These are phyloP conservation scores for zebrafish (Danio rerio) DNA, from an alignment of 2,113 vertebrate species.

Conservation along the genomic window DNA sequence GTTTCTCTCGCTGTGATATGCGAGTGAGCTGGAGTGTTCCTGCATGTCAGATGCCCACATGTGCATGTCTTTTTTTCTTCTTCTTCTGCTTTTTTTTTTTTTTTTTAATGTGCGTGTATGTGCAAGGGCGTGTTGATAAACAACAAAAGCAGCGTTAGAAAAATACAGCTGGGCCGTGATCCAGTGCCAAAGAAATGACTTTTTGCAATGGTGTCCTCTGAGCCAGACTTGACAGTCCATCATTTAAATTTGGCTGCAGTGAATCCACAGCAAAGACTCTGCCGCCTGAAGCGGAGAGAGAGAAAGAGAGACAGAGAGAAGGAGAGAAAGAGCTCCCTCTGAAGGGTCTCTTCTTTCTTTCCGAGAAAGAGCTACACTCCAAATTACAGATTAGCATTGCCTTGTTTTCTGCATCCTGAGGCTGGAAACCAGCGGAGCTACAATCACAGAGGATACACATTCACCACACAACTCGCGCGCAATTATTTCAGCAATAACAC, in stretches of 20 bases:
- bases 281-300: conserved; percentile 69
- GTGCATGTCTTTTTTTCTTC: conserved; percentile 50
- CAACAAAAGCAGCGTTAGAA: conserved; percentile 72
- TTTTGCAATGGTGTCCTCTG: conserved; percentile 77
- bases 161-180: conserved; percentile 75
- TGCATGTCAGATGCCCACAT: conserved; percentile 43
- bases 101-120: not conserved
- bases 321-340: conserved; percentile 58
- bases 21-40: not conserved
- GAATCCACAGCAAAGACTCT: conserved; percentile 77
- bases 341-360: conserved; percentile 67
- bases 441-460: conserved; percentile 51
- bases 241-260: conserved; percentile 79
- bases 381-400: conserved; percentile 72
- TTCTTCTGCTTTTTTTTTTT: conserved; percentile 34
- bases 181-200: conserved; percentile 81
- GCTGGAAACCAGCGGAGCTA: conserved; percentile 56
- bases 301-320: conserved; percentile 15
- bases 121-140: conserved; percentile 68
- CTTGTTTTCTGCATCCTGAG: conserved; percentile 62
- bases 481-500: conserved; percentile 16
- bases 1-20: conserved; percentile 25
- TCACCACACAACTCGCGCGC: conserved; percentile 13
- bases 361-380: conserved; percentile 66
- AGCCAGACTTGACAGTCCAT: conserved; percentile 80